Evolutionary conservation across 2,888 invertebrate genomes (phyloP).

Genomic region (Loripinus fragilis): DNA sequence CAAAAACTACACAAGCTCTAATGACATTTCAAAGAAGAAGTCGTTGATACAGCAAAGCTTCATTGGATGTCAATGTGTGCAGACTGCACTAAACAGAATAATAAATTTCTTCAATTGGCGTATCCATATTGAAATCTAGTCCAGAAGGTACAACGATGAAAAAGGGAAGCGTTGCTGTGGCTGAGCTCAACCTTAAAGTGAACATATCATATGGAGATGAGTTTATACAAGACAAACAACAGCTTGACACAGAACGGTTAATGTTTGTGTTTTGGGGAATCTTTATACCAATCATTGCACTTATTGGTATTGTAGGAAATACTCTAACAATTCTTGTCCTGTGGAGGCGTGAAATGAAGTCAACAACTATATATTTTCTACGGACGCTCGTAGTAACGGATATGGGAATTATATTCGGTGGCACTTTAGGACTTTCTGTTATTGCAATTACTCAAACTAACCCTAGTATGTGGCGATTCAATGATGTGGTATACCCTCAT

Average conservation of each 20-base stretch:
- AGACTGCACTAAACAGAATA: too few relatives aligned
- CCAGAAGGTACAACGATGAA: background rate
- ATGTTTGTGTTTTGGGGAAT: conserved; percentile 78
- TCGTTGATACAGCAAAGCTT: too few relatives aligned
- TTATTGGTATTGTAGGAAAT: conserved; percentile 78
- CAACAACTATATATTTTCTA: conserved; percentile 76
- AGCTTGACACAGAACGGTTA: conserved; percentile 56
- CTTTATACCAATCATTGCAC: conserved; percentile 71
- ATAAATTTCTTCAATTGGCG: too few relatives aligned
- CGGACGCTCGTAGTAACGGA: conserved; percentile 77
- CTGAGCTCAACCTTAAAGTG: conserved; percentile 73
- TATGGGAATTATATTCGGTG: conserved; percentile 69
- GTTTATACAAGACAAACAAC: conserved; percentile 61
- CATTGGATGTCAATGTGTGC: too few relatives aligned
- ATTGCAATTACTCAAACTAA: conserved; percentile 66
- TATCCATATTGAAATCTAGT: too few relatives aligned
- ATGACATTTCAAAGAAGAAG: too few relatives aligned
- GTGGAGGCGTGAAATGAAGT: conserved; percentile 78
- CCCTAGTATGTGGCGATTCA: conserved; percentile 66
- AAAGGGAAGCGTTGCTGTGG: conserved; percentile 5
- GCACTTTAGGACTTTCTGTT: conserved; percentile 62
- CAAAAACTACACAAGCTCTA: too few relatives aligned
- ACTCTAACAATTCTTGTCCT: conserved; percentile 77
- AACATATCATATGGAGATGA: conserved; percentile 71
- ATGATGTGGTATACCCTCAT: conserved; percentile 72